These are phyloP conservation scores for Beroe forskalii DNA, from an alignment of 37 sponge, comb jelly and placozoan genomes.

Conservation along the genomic window DNA sequence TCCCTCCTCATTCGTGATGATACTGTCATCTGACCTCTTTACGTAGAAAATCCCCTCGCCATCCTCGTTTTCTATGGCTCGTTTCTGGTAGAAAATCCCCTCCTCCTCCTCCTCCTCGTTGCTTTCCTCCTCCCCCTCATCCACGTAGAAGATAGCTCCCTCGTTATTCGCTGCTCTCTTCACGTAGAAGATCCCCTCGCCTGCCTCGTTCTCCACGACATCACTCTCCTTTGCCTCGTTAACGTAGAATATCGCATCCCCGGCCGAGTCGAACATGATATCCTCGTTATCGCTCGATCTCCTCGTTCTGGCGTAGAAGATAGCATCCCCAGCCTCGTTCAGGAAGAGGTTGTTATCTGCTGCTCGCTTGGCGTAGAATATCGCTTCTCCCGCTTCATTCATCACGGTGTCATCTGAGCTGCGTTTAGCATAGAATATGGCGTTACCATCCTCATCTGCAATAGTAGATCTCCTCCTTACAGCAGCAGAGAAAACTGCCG, in stretches of 20 bases:
- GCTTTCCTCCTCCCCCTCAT: not conserved
- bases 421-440: conserved; percentile 45
- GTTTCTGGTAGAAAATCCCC: conserved; percentile 39
- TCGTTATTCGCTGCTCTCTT: conserved; percentile 33
- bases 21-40: not conserved
- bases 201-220: not conserved
- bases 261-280: not conserved
- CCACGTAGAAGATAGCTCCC: conserved; percentile 28
- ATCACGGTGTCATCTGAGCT: not conserved
- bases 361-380: conserved; percentile 53
- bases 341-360: conserved; percentile 15
- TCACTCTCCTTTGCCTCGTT: not conserved
- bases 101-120: not conserved
- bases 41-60: conserved; percentile 38
- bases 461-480: not conserved
- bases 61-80: not conserved
- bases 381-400: conserved; percentile 41
- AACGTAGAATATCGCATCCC: conserved; percentile 34
- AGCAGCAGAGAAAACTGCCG: not conserved
- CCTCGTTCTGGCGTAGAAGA: conserved; percentile 40
- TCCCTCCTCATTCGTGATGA: not conserved
- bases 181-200: conserved; percentile 53
- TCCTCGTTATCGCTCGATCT: not conserved
- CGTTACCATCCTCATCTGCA: conserved; percentile 6
- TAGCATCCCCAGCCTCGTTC: conserved; percentile 49